A percentile compares a stretch with the other conserved stretches of the same genome.
Conservation (phyloP, 2,888 invertebrate genomes). For the Sympetrum striolatum region DNA sequence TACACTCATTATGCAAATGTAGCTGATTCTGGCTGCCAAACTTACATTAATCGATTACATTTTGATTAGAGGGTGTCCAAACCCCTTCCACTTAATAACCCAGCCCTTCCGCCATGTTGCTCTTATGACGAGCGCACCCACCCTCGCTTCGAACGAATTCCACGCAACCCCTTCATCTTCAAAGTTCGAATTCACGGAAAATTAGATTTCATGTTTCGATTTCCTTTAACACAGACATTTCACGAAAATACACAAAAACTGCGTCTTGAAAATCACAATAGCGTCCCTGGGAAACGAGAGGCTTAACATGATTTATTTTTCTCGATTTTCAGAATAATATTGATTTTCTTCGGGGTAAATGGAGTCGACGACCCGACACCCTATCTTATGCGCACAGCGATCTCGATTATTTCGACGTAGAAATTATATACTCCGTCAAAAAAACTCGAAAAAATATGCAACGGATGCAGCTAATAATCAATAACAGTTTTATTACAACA, state of each 20-base stretch:
- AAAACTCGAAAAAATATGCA: not conserved
- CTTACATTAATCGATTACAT: conserved; percentile 31
- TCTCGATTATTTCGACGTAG: not conserved
- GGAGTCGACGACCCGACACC: conserved; percentile 44
- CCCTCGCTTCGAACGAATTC: conserved; percentile 37
- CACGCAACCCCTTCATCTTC: conserved; percentile 43
- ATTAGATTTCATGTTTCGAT: conserved; percentile 39
- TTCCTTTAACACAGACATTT: not conserved
- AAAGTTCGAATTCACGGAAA: conserved; percentile 39
- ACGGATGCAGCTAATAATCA: not conserved
- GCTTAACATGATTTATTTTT: conserved; percentile 18
- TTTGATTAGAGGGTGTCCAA: conserved; percentile 35
- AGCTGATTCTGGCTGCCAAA: not conserved
- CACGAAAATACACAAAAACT: not conserved
- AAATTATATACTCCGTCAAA: not conserved
- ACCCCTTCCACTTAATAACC: conserved; percentile 44
- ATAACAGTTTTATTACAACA: not conserved
- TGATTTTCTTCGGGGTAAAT: conserved; percentile 44
- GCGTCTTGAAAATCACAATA: not conserved
- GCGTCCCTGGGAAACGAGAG: not conserved
- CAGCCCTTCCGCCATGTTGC: conserved; percentile 46
- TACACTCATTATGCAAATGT: not conserved
- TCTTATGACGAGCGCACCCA: conserved; percentile 43
- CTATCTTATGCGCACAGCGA: conserved; percentile 28
- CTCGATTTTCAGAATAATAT: conserved; percentile 43